phyloP scores from a whole-genome alignment of 2,113 vertebrate species.

The Origma solitaria region DNA sequence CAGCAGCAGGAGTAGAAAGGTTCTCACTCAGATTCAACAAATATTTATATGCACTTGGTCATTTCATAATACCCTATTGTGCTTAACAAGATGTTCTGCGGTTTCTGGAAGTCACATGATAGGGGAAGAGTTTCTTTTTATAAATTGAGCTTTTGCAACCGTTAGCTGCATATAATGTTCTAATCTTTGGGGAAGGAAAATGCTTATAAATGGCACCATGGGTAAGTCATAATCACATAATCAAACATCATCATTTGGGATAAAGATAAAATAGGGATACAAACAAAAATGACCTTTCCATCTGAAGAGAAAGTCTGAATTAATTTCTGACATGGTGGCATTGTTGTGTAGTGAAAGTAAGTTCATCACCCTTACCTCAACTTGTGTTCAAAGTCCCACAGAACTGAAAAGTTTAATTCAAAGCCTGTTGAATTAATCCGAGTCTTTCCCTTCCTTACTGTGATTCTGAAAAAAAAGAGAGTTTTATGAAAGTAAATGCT shows the following conservation, averaged over 20 bases:
- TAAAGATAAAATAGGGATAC: not conserved
- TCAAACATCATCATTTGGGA: not conserved
- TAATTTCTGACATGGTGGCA: not conserved
- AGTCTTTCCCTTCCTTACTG: not conserved
- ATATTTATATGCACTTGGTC: conserved; percentile 19
- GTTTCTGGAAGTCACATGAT: conserved; percentile 28
- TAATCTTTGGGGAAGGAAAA: not conserved
- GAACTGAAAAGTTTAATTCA: not conserved
- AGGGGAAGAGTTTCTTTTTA: conserved; percentile 15
- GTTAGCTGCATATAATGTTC: not conserved
- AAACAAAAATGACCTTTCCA: not conserved
- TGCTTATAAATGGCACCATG: not conserved
- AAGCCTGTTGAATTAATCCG: not conserved
- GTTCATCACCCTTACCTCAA: not conserved
- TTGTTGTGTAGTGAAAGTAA: not conserved
- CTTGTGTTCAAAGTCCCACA: not conserved
- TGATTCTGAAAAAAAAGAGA: not conserved
- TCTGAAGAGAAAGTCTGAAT: not conserved
- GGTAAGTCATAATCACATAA: not conserved
- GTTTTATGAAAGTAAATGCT: not conserved
- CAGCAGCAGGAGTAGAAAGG: not conserved
- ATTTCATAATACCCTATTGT: conserved; percentile 29
- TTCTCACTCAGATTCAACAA: conserved; percentile 4
- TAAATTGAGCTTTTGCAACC: conserved; percentile 11
- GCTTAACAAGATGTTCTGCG: conserved; percentile 36